These are phyloP conservation scores for Embidobia sp. DNA, from an alignment of 2,888 invertebrate species.

Conservation along the genomic window DNA sequence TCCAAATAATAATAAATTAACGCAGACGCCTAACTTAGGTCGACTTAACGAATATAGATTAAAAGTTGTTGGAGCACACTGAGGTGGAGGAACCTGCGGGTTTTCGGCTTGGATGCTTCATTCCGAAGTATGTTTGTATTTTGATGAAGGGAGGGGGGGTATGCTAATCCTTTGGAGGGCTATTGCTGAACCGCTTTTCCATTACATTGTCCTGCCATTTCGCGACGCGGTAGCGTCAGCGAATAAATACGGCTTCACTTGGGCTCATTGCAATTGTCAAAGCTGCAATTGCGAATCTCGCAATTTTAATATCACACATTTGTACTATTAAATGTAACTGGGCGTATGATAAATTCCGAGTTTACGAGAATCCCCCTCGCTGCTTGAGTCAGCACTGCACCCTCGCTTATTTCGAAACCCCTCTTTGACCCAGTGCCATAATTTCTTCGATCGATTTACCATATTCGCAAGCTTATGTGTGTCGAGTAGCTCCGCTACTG, in stretches of 20 bases:
- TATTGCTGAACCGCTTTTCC: constrained; percentile 71
- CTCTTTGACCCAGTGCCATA: constrained; percentile 75
- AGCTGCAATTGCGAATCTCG: constrained; percentile 68
- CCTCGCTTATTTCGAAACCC: constrained; percentile 65
- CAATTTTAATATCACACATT: constrained; percentile 73
- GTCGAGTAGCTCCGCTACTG: constrained; percentile 17
- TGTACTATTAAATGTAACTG: constrained; percentile 35
- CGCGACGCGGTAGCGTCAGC: constrained; percentile 61
- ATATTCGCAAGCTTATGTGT: constrained; percentile 60
- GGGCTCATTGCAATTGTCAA: constrained; percentile 77
- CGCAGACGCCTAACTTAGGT: constrained; percentile 75
- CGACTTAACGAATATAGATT: constrained; percentile 81
- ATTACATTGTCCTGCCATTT: constrained; percentile 65
- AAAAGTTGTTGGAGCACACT: constrained; percentile 77
- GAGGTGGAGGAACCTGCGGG: constrained; percentile 57
- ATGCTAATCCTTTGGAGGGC: constrained; percentile 79
- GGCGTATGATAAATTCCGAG: constrained; percentile 51
- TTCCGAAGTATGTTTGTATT: constrained; percentile 78
- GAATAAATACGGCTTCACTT: constrained; percentile 76
- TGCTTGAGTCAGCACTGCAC: constrained; percentile 57
- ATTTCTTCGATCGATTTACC: constrained; percentile 78
- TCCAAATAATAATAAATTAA: constrained; percentile 76
- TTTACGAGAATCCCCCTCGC: constrained; percentile 47
- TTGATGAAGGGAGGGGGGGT: constrained; percentile 80
- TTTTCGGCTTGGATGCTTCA: constrained; percentile 58